Evolutionary conservation across 2,888 invertebrate species (phyloP), one percentile per base, ranked within the genome.

Genomic region (Acanthosoma haemorrhoidale): DNA sequence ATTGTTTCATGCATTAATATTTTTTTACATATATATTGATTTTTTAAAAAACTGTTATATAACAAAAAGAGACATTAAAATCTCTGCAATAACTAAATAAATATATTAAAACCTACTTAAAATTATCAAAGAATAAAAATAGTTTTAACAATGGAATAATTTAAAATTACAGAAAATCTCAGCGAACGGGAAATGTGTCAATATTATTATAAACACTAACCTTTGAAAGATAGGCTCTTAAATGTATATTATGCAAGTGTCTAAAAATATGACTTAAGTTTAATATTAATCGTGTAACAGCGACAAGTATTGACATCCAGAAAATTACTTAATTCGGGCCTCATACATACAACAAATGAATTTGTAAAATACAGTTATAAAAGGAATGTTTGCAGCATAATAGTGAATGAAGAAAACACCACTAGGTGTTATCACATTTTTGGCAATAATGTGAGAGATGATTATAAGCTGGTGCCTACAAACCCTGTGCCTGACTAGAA

Each of bases 401-500:
- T 34, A 61, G 21, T 15, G 21, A 41, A 38, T 41, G 41, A 25
- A 41, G 29, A 39, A 39, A 64, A 41, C 25, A 41, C 64, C 64
- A n/a, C 29, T 11, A 64, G 31, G 64, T 64, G 64, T 64, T 29
- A 38, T 64, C 64, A 64, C 64, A 64, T 64, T 64, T 67, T 67
- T 67, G 43, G 67, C 67, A 57, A 67, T 16, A 64, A 51, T 67
- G 34, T 32, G 51, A 67, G 34, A 57, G 51, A 32, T 29, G 32
- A 34, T 41, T 29, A 67, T 29, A 67, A 51, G 67, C 67, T 51
- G 67, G 67, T 67, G 67, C 67, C 67, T 67, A 43, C 51, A 51
- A 67, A 67, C 67, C 67, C 67, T 67, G 67, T 67, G 67, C 67
- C 67, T 67, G 67, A 67, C 67, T 67, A 67, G 67, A 67, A 51